Percentiles rank a stretch among this genome's conserved stretches.
These are phyloP conservation scores for Nothobranchius furzeri DNA, from an alignment of 2,113 vertebrate genomes.

Conservation along the genomic window DNA sequence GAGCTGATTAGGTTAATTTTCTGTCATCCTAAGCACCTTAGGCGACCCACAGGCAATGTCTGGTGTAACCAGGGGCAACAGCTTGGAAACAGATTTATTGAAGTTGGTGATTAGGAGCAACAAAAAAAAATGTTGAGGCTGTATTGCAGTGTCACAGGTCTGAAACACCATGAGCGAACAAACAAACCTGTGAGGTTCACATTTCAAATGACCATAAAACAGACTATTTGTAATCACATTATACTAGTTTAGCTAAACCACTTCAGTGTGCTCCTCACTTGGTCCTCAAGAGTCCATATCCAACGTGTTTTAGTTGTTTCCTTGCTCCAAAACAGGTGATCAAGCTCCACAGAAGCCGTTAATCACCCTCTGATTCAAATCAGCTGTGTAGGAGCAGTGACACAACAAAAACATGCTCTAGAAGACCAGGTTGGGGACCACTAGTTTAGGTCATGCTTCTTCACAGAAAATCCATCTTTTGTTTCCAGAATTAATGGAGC, in stretches of 20 bases:
- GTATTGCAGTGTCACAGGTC: not conserved
- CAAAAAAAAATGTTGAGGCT: slow-evolving; percentile 54
- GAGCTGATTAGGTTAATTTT: slow-evolving; percentile 70
- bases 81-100: slow-evolving; percentile 61
- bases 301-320: too few species aligned
- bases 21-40: slow-evolving; percentile 50
- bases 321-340: too few species aligned
- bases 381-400: too few species aligned
- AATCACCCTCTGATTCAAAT: too few species aligned
- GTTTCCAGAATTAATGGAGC: too few species aligned
- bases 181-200: slow-evolving; percentile 7
- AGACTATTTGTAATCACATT: slow-evolving; percentile 11
- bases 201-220: slow-evolving; percentile 3
- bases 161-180: not conserved
- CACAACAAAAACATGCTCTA: too few species aligned
- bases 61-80: slow-evolving; percentile 46
- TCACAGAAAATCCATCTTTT: not conserved
- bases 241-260: too few species aligned
- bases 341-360: too few species aligned
- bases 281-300: too few species aligned
- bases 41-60: slow-evolving; percentile 42
- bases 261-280: too few species aligned
- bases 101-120: slow-evolving; percentile 15
- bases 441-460: not conserved
- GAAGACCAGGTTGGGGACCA: too few species aligned